Conservation (phyloP, 2,888 invertebrate species). For the Mythimna ferrago region DNA sequence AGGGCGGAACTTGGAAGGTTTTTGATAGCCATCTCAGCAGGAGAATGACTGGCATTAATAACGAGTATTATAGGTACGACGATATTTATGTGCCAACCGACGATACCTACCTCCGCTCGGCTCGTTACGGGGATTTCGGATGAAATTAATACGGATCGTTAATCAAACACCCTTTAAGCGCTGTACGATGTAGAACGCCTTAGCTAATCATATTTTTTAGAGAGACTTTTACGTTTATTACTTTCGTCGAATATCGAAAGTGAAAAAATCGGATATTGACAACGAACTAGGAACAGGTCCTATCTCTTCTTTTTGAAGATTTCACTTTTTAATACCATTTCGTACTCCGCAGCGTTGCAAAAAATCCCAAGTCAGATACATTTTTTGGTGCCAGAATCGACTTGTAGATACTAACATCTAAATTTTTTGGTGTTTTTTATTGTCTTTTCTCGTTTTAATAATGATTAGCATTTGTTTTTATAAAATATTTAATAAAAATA, state of each 20-base stretch:
- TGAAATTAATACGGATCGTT: conserved; percentile 85
- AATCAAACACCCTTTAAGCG: conserved; percentile 82
- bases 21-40: conserved; percentile 62
- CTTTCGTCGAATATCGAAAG: conserved; percentile 10
- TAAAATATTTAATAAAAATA: too few species aligned
- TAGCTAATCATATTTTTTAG: conserved; percentile 76
- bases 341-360: too few species aligned
- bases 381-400: too few species aligned
- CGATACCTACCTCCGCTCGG: conserved; percentile 70
- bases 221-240: conserved; percentile 60
- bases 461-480: too few species aligned
- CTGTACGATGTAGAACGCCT: conserved; percentile 72
- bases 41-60: conserved; percentile 79
- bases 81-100: conserved; percentile 70
- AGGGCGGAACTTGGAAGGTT: conserved; percentile 50
- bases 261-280: conserved; percentile 6
- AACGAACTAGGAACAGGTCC: too few species aligned
- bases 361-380: too few species aligned
- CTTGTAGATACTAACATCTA: too few species aligned
- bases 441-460: too few species aligned
- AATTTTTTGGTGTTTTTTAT: too few species aligned
- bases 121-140: conserved; percentile 82
- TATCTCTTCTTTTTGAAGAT: too few species aligned
- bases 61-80: conserved; percentile 72
- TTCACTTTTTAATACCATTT: too few species aligned